Base-by-base conservation (phyloP, 1,140 invertebrate species). In the Bombus haemorrhoidalis region DNA sequence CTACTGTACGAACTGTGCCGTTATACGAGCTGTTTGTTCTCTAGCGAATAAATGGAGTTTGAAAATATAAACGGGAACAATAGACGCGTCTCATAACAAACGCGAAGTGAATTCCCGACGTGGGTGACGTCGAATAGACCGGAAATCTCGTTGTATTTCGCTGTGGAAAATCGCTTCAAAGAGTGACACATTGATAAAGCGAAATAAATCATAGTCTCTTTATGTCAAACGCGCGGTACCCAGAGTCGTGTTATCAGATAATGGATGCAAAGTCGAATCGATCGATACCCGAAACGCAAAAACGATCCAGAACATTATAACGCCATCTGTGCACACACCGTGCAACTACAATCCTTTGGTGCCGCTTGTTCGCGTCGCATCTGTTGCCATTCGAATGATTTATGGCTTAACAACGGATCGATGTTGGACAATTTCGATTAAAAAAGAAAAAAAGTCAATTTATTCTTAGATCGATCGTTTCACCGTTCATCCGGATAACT, bases 261-360 rank as follows among this genome's bases (percentile, higher is more conserved):
- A 43, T 12, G 15, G 71, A 53, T 53, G 43, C 66, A 39, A 53
- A 53, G 25, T 62, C 53, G 78, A 18, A 79, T 76, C 69, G 69
- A 73, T 69, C 43, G 73, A 34, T 74, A 62, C 4, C 57, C 39
- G 37, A 75, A 47, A 75, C 28, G 72, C 34, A 43, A 75, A 47
- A 79, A 41, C 75, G 81, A 87, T 87, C 74, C 34, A 53, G 39
- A 22, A n/a, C 74, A 59, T 34, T 39, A 47, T 10, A 3, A 22
- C 78, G 62, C 59, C 77, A 81, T 76, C 76, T 81, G 86, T 37
- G 82, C 22, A 15, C 12, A 18, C 32, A 39, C 32, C 5, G 69
- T 53, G 64, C 74, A 66, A 66, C 74, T 73, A 47, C 72, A 47
- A 81, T 80, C 37, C 68, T n/a, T 39, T 8, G 28, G 8, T 62